Evolutionary conservation across 2,113 vertebrate species (phyloP).

Genomic region (Coptodon bakossiorum): DNA sequence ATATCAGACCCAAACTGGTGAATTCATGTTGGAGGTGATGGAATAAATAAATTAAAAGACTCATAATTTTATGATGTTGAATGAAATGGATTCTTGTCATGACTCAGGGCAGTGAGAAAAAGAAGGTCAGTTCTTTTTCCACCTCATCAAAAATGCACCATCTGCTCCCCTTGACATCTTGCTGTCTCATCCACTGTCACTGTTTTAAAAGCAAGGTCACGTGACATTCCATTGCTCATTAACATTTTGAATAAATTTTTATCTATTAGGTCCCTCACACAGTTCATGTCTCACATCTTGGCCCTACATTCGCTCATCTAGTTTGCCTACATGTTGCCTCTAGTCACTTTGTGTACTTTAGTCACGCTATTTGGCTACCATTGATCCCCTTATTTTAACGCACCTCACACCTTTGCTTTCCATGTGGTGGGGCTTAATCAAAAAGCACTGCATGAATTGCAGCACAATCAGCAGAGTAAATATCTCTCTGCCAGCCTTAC

Average conservation of each 20-base stretch:
- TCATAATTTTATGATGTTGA: neutral
- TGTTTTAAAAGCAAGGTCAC: neutral
- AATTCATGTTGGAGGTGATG: neutral
- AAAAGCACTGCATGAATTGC: slow-evolving; percentile 13
- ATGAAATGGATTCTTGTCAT: neutral
- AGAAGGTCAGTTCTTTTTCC: neutral
- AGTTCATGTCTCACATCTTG: neutral
- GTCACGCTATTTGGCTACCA: neutral
- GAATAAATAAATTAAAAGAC: neutral
- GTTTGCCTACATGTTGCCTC: neutral
- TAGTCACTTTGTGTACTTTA: neutral
- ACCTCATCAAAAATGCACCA: slow-evolving; percentile 11
- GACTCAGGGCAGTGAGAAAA: neutral
- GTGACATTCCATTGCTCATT: neutral
- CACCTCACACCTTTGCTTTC: slow-evolving; percentile 16
- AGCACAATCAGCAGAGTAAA: slow-evolving; percentile 44
- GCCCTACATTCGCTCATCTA: neutral
- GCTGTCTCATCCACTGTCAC: neutral
- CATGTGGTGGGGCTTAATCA: slow-evolving; percentile 13
- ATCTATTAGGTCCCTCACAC: neutral
- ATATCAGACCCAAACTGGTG: neutral
- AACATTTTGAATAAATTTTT: neutral
- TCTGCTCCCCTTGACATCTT: neutral
- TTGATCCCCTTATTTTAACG: slow-evolving; percentile 16
- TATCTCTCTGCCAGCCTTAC: neutral